Evolutionary conservation across 1,140 invertebrate species (phyloP), one percentile per base, ranked within the genome.

Genomic region (Notospermus geniculatus): DNA sequence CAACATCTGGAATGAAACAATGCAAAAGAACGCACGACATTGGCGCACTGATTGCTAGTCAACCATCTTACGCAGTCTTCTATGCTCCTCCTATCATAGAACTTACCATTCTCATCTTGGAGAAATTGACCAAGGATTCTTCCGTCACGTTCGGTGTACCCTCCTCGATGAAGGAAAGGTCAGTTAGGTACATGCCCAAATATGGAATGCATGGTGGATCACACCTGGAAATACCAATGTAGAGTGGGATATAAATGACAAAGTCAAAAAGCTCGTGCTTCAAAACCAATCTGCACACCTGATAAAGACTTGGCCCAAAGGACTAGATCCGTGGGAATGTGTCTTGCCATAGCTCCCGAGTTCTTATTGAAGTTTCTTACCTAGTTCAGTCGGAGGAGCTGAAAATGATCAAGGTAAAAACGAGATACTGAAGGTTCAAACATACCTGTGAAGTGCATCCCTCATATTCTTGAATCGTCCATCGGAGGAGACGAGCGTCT

Each of bases 191-290:
- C 85, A 95, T 88, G 25, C 93, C 93, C 54, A 96, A 80, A 77
- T 95, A 96, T 1, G 93, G 93, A 59, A 95, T 94, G 73, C 92
- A 94, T 0, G 93, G 93, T 43, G 93, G 92, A 80, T 96, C 93
- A 80, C 92, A 95, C 64, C 91, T 88, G 76, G 41, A 59, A 63
- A 60, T 53, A 15, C n/a, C 54, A 50, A 22, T 54, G 4, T n/a
- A 30, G 15, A 41, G 0, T 43, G 25, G 25, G 9, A 57, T 19
- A 39, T 43, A 43, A n/a, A 11, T 43, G 39, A 43, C 39, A 43
- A 43, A 43, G 11, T 13, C 11, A n/a, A n/a, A n/a, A n/a, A n/a
- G n/a, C n/a, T n/a, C n/a, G n/a, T n/a, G n/a, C n/a, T n/a, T n/a
- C n/a, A n/a, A n/a, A n/a, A n/a, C n/a, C n/a, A n/a, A n/a, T n/a